Conservation (phyloP, 2,888 invertebrate species). For the Metallyticus violacea region DNA sequence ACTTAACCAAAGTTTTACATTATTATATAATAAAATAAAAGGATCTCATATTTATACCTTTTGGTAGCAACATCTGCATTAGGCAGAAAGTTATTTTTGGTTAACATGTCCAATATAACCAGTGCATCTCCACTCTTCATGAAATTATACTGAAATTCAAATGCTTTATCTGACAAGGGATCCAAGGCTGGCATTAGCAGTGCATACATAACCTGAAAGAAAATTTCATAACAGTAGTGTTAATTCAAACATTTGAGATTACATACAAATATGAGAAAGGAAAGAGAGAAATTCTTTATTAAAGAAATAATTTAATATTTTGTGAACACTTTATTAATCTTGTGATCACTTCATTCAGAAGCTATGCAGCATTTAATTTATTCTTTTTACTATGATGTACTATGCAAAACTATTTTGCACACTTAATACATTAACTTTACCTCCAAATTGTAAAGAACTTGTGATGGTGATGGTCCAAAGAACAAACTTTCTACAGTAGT, state of each 20-base stretch:
- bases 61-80: slow-evolving; percentile 74
- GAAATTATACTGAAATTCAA: slow-evolving; percentile 68
- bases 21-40: no score
- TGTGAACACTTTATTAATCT: not conserved
- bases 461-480: slow-evolving; percentile 68
- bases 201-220: slow-evolving; percentile 73
- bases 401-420: no score
- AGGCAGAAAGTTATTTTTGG: slow-evolving; percentile 80
- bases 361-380: no score
- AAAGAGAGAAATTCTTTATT: not conserved
- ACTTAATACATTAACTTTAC: no score
- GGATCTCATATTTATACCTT: no score
- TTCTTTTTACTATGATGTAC: no score
- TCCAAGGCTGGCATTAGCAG: slow-evolving; percentile 89
- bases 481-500: slow-evolving; percentile 61
- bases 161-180: slow-evolving; percentile 71
- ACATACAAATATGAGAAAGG: not conserved
- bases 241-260: not conserved
- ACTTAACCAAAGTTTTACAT: no score
- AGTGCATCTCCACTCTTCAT: slow-evolving; percentile 64
- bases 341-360: no score
- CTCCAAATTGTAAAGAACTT: slow-evolving; percentile 72
- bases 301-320: not conserved
- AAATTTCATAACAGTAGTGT: not conserved
- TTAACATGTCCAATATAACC: slow-evolving; percentile 73